Base-by-base conservation (phyloP, 2,113 vertebrate genomes). In the Xenus cinereus region DNA sequence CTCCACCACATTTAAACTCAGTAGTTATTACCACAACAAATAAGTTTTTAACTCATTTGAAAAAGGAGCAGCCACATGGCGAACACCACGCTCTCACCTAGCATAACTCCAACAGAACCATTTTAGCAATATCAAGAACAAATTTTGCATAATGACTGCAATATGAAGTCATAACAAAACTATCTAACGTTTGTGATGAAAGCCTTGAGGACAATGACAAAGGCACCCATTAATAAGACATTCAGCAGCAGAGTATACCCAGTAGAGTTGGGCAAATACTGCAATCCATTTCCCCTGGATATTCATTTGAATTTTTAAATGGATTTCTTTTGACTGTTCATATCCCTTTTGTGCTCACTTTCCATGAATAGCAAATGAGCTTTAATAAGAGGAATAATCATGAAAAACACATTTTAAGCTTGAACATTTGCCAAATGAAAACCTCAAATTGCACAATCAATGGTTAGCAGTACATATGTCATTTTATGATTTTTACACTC, bases 341-440 rank as follows among this genome's bases (percentile, higher is more conserved):
- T 90, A 81, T 92, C 85, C 82, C 90, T 81, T 96, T 96, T 96
- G 93, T 96, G 92, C 85, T 96, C 88, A 84, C 43, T 96, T 94
- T 82, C 84, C 81, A 88, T 94, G 77, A 96, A 93, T 88, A 96
- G 83, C 39, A 93, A 96, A 96, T 92, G 79, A 93, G 92, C 64
- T 96, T 94, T 92, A 96, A 97, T 95, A 96, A 95, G 80, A 71
- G n/a, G 66, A 87, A 97, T 95, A 96, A 97, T 96, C 86, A 91
- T 68, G 88, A 97, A 97, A 95, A 97, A 93, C 96, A 97, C 85
- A 92, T 96, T 97, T 90, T 78, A 90, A 93, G 51, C 80, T 90
- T 94, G 95, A 97, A 92, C 57, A 64, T 97, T 96, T 96, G 96
- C 95, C 95, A 97, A 84, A 81, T 57, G 14, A 88, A 95, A 97